These are phyloP conservation scores for Coelogynopora nodosa DNA, from an alignment of 2,888 invertebrate species.

Conservation along the genomic window DNA sequence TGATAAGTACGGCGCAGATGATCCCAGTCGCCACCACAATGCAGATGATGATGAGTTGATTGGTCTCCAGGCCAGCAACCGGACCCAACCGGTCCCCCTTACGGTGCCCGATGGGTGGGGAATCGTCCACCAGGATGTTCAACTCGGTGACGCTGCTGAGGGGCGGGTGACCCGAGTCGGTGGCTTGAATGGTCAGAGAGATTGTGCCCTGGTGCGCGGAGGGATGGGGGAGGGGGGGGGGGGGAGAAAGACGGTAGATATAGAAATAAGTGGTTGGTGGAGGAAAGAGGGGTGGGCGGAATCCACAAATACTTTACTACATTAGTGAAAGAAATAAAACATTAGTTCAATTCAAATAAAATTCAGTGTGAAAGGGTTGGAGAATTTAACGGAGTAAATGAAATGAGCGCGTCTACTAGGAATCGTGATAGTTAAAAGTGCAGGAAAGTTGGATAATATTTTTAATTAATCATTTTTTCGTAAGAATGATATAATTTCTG, in stretches of 20 bases:
- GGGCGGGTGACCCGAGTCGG: constrained; percentile 19
- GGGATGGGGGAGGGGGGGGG: neutral
- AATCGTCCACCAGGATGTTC: constrained; percentile 35
- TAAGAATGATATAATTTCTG: too few relatives aligned
- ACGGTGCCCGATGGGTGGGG: constrained; percentile 18
- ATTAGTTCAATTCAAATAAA: too few relatives aligned
- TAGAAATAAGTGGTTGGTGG: too few relatives aligned
- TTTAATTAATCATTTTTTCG: too few relatives aligned
- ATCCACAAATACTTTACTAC: too few relatives aligned
- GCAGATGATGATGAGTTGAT: constrained; percentile 40
- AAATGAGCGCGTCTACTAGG: too few relatives aligned
- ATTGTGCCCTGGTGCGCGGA: constrained; percentile 10
- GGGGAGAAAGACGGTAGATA: too few relatives aligned
- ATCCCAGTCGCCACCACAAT: constrained; percentile 37
- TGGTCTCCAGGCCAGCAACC: constrained; percentile 32
- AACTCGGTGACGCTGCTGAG: neutral
- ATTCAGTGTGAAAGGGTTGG: too few relatives aligned
- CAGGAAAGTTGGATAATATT: too few relatives aligned
- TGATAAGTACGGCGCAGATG: constrained; percentile 42
- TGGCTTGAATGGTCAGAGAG: constrained; percentile 33
- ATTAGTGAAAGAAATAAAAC: too few relatives aligned
- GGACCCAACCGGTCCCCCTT: neutral
- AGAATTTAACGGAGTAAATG: too few relatives aligned
- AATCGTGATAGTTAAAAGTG: too few relatives aligned
- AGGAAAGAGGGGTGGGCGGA: neutral